phyloP scores from a whole-genome alignment of 2,113 vertebrate genomes.

The Loxodonta africana region DNA sequence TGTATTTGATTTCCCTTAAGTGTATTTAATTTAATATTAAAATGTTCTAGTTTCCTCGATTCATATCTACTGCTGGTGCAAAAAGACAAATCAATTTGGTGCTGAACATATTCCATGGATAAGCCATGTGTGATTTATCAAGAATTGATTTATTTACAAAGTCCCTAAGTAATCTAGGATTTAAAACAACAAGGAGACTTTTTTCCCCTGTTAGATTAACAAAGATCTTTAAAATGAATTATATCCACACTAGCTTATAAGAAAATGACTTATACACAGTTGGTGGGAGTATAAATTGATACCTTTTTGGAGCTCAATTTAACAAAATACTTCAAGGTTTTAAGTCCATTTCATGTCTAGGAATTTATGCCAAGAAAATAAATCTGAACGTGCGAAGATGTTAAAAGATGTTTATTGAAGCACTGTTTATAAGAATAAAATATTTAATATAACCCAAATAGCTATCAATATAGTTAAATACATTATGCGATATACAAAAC shows the following conservation, averaged over 20 bases:
- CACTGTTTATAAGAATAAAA: slow-evolving; percentile 66
- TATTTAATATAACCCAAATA: slow-evolving; percentile 59
- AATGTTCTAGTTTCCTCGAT: neutral
- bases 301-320: slow-evolving; percentile 67
- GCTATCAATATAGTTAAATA: slow-evolving; percentile 65
- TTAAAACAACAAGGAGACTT: slow-evolving; percentile 50
- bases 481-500: slow-evolving; percentile 51
- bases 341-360: slow-evolving; percentile 64
- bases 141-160: slow-evolving; percentile 56
- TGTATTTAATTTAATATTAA: neutral
- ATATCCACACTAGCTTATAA: slow-evolving; percentile 33
- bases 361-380: slow-evolving; percentile 78
- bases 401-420: slow-evolving; percentile 69
- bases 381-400: slow-evolving; percentile 71
- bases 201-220: slow-evolving; percentile 59
- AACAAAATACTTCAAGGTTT: slow-evolving; percentile 73
- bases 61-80: neutral
- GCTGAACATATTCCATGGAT: neutral
- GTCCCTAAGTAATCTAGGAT: neutral
- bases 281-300: slow-evolving; percentile 61
- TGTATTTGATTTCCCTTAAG: neutral
- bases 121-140: slow-evolving; percentile 40
- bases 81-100: neutral
- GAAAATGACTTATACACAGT: slow-evolving; percentile 65
- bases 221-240: slow-evolving; percentile 53